A percentile compares a stretch with the other conserved stretches of the same genome.
phyloP scores from a whole-genome alignment of 2,888 invertebrate genomes.

The Watsonalla binaria region DNA sequence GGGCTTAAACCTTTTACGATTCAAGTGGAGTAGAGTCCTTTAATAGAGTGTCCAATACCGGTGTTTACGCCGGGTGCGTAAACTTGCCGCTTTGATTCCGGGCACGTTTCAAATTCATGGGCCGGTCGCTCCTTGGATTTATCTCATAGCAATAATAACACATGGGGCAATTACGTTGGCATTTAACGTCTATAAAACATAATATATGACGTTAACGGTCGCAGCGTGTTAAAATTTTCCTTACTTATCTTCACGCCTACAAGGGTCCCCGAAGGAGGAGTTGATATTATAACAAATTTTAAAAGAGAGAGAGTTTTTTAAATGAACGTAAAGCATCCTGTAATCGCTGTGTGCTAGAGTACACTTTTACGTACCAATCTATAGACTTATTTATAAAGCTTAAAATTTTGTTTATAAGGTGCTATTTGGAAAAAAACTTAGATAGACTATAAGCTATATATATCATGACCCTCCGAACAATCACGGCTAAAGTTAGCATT shows the following conservation, averaged over 20 bases:
- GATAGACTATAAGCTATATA: too few species aligned
- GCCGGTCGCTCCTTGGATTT: conserved; percentile 16
- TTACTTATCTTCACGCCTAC: not conserved
- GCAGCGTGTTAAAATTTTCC: not conserved
- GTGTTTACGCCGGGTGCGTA: not conserved
- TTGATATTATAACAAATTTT: too few species aligned
- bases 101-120: conserved; percentile 23
- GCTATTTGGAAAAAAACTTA: too few species aligned
- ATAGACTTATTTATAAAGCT: too few species aligned
- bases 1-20: not conserved
- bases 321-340: too few species aligned
- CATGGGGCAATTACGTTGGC: conserved; percentile 5
- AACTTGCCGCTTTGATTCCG: conserved; percentile 10
- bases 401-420: too few species aligned
- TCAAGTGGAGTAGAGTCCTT: conserved; percentile 1
- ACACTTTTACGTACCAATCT: too few species aligned
- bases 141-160: conserved; percentile 18
- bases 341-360: too few species aligned
- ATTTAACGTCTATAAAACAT: conserved; percentile 3
- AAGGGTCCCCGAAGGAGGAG: too few species aligned
- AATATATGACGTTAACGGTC: not conserved
- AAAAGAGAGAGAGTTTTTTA: too few species aligned
- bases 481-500: too few species aligned
- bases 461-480: too few species aligned
- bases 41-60: conserved; percentile 6